Evolutionary conservation across 2,113 vertebrate genomes (phyloP), one percentile per base, ranked within the genome.

Genomic region (Malurus alboscapulatus): DNA sequence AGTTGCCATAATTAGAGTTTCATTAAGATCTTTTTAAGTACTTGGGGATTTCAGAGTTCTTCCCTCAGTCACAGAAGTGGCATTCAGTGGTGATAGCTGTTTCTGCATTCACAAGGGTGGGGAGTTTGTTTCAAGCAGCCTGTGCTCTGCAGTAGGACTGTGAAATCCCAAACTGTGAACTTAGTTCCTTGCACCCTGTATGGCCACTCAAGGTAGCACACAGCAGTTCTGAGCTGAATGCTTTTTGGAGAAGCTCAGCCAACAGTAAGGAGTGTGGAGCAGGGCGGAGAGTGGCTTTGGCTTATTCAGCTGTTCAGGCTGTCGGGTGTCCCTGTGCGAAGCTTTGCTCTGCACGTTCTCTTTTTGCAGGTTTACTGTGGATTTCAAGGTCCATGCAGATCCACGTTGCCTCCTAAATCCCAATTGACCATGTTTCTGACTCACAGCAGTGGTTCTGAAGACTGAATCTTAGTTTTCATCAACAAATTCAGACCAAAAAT

Each of bases 301-400:
- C 11, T 79, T 3, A 1, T 44, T 86, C 17, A 36, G 19, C 36
- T 48, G 12, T 10, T 63, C 25, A 14, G 32, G n/a, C 21, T 22
- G 12, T 40, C 4, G 1, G 4, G 9, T 69, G 13, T 9, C 40
- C 25, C 12, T 2, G 0, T 42, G 20, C 1, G 4, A 78, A 66
- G 9, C 51, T 79, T 74, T 44, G 66, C 7, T 74, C 36, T 69
- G 38, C 30, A 12, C 0, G 0, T 76, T 65, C 29, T 65, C 24
- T 10, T 36, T 36, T 36, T 10, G 9, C 36, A 42, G n/a, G 5
- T 18, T 81, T 21, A 2, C 21, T 0, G 0, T 50, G n/a, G 14
- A 32, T 36, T 73, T 10, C 10, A 45, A 17, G 9, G 16, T 75
- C 24, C 7, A 1, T 1, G 4, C 7, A 20, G 2, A 26, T 87